These are phyloP conservation scores for Cerceris rybyensis DNA, from an alignment of 2,888 invertebrate genomes.

Conservation along the genomic window DNA sequence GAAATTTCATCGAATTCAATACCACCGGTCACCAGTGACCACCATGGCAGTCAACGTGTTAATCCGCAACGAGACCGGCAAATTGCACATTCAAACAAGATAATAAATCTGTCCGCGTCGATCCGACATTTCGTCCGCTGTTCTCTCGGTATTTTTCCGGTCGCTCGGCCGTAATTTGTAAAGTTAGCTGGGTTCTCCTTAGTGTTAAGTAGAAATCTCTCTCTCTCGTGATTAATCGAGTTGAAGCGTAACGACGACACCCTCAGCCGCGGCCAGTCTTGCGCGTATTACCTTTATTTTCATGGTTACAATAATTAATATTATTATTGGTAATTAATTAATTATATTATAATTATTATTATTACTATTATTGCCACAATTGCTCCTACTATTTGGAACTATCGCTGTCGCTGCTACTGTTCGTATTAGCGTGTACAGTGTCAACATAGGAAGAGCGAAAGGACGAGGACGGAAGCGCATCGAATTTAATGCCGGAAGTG, in stretches of 20 bases:
- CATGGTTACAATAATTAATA: neutral
- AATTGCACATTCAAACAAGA: too few species aligned
- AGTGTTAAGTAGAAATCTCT: constrained; percentile 50
- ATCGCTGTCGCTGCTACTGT: neutral
- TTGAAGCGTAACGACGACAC: constrained; percentile 28
- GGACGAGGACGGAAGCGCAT: constrained; percentile 2
- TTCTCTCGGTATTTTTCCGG: neutral
- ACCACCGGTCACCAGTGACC: too few species aligned
- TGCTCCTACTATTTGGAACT: neutral
- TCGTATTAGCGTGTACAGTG: neutral
- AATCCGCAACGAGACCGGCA: too few species aligned
- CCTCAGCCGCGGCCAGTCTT: constrained; percentile 31
- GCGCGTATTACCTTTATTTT: constrained; percentile 11
- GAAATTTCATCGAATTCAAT: too few species aligned
- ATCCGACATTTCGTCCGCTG: neutral
- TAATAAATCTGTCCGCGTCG: too few species aligned
- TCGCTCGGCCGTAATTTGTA: too few species aligned
- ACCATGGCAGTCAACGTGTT: too few species aligned
- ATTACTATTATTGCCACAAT: neutral
- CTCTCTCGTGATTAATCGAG: constrained; percentile 21
- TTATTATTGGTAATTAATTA: neutral
- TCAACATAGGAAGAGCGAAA: neutral
- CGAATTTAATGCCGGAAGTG: neutral
- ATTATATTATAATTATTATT: neutral
- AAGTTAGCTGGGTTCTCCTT: constrained; percentile 7